These are phyloP conservation scores for Unio delphinus DNA, from an alignment of 2,888 invertebrate species.

Conservation along the genomic window DNA sequence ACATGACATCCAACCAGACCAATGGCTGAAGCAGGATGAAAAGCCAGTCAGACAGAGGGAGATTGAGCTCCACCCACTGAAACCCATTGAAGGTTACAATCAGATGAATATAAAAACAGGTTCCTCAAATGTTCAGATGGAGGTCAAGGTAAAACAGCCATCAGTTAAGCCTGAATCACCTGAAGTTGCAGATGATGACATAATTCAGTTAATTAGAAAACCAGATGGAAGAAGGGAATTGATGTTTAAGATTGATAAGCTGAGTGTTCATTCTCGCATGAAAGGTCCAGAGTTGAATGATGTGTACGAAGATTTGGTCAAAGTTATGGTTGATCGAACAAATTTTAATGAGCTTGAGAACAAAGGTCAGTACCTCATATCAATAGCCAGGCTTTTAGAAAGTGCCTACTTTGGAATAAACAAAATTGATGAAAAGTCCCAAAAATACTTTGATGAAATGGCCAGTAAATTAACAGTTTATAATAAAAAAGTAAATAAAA, in stretches of 20 bases:
- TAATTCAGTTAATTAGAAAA: conserved; percentile 36
- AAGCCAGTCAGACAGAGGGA: conserved; percentile 7
- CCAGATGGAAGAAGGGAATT: conserved; percentile 53
- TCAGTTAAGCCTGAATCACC: conserved; percentile 13
- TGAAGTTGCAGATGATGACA: conserved; percentile 16
- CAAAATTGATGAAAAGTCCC: conserved; percentile 31
- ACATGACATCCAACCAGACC: conserved; percentile 2
- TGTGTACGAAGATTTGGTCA: conserved; percentile 51
- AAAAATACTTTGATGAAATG: conserved; percentile 44
- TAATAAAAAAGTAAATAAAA: conserved; percentile 7
- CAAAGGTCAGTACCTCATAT: conserved; percentile 49
- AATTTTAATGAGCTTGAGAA: conserved; percentile 50
- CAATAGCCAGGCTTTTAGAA: conserved; percentile 56
- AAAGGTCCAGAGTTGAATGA: conserved; percentile 44
- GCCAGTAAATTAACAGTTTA: conserved; percentile 40
- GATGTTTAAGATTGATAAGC: conserved; percentile 40
- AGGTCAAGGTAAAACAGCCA: conserved; percentile 9
- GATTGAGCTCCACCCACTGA: conserved; percentile 6
- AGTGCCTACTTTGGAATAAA: conserved; percentile 49
- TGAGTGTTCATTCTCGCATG: conserved; percentile 7
- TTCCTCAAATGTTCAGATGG: conserved; percentile 34
- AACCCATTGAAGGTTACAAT: not conserved
- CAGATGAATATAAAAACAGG: conserved; percentile 7
- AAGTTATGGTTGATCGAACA: conserved; percentile 50
- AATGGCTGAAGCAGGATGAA: not conserved